Base-by-base conservation (phyloP, 2,797 vertebrate species). In the Vireo griseus region DNA sequence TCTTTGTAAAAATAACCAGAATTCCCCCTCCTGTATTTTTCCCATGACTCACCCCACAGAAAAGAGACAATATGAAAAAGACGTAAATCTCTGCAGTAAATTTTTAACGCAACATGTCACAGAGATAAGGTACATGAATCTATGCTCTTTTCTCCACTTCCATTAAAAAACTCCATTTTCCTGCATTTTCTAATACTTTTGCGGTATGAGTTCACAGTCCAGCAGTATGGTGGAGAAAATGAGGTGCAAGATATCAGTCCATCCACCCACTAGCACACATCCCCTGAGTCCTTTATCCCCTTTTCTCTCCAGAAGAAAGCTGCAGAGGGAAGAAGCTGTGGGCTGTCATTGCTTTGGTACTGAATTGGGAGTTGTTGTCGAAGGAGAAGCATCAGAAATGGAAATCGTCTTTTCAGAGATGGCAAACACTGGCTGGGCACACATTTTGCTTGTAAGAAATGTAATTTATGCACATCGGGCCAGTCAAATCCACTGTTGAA, bases 391-490 rank as follows among this genome's bases (percentile, higher is more conserved):
- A 19, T 80, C 54, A 18, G 18, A 71, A 57, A 71, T 35, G 7
- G 86, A 81, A 28, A 51, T 11, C 9, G 63, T 69, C 42, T 85
- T 89, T 78, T 94, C 80, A 40, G 93, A 52, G 63, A 29, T 16
- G 33, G 66, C 37, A 65, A 15, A 54, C 37, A 73, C 78, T 1
- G 45, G 35, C 83, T 2, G 78, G 39, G 42, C 71, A 13, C 4
- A 6, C 5, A 1, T 13, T 40, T 67, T 25, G 39, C 28, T 31
- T 82, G 39, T 91, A 91, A 22, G 92, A 62, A 47, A 71, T 7
- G 24, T 96, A 96, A 42, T 69, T 91, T 39, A 96, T 28, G 63
- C 72, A 92, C 37, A 67, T 54, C 0, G 94, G 96, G 31, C 96
- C 94, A 4, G 59, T 9, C 63, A 93, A 50, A 87, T 92, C 89